Percentiles rank a stretch among this genome's conserved stretches.
Evolutionary conservation across 2,888 invertebrate genomes (phyloP).

Genomic region (Eueremaeus valkanovi): DNA sequence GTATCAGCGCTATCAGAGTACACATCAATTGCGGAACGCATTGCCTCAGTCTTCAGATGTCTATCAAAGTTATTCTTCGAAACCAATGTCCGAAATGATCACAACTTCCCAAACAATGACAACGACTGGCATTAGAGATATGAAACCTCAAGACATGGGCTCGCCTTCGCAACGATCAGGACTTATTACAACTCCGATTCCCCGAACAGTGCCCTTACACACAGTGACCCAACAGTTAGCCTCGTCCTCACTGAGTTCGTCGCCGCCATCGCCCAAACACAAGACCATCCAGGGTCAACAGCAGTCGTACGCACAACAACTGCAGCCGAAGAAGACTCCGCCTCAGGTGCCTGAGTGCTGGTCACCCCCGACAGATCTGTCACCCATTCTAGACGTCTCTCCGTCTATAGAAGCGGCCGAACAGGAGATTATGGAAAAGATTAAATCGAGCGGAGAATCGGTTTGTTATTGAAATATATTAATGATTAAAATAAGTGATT

Average conservation of each 20-base stretch:
- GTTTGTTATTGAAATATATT: neutral
- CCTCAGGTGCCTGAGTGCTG: slow-evolving; percentile 47
- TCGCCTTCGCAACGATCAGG: neutral
- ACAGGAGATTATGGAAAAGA: slow-evolving; percentile 47
- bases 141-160: neutral
- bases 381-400: slow-evolving; percentile 55
- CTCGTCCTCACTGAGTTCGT: neutral
- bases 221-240: slow-evolving; percentile 35
- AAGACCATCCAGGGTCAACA: slow-evolving; percentile 17
- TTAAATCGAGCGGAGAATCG: slow-evolving; percentile 14
- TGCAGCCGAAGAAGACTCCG: slow-evolving; percentile 19
- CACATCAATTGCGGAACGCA: neutral
- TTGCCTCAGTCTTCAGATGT: neutral
- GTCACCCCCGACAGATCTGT: slow-evolving; percentile 54
- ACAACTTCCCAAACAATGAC: slow-evolving; percentile 46
- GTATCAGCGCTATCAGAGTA: slow-evolving; percentile 2
- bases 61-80: slow-evolving; percentile 6
- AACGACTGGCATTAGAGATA: neutral
- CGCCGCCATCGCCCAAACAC: slow-evolving; percentile 13
- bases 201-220: slow-evolving; percentile 39
- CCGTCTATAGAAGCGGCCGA: slow-evolving; percentile 54
- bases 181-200: neutral
- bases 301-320: slow-evolving; percentile 20
- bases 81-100: slow-evolving; percentile 26
- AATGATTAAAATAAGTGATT: neutral